These are phyloP conservation scores for Eutolmus rufibarbis DNA, from an alignment of 2,888 invertebrate genomes.

Conservation along the genomic window DNA sequence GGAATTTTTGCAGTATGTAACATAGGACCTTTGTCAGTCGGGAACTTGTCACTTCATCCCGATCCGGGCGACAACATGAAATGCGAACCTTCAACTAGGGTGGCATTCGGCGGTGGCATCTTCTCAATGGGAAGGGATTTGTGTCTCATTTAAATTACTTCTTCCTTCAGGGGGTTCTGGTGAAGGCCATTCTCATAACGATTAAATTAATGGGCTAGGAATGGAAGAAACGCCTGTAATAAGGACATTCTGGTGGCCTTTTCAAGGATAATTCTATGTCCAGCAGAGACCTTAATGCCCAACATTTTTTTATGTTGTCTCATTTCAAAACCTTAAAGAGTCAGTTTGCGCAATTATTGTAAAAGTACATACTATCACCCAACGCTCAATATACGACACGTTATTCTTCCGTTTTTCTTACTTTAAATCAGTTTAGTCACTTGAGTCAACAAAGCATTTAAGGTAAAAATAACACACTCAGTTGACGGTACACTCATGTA, in stretches of 20 bases:
- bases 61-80: not conserved
- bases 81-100: conserved; percentile 11
- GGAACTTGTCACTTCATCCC: not conserved
- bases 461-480: not conserved
- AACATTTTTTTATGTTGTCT: not conserved
- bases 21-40: not conserved
- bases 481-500: not conserved
- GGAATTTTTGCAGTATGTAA: conserved; percentile 40
- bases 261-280: not conserved
- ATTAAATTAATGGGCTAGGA: conserved; percentile 8
- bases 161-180: not conserved
- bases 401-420: not conserved
- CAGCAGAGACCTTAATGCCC: not conserved
- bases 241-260: not conserved
- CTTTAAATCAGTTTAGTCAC: not conserved
- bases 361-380: not conserved
- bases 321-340: not conserved
- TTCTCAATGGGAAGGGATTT: conserved; percentile 5
- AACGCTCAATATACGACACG: not conserved
- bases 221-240: not conserved
- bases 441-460: not conserved
- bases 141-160: not conserved
- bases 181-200: conserved; percentile 3
- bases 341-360: not conserved
- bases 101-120: conserved; percentile 9